A percentile compares a stretch with the other conserved stretches of the same genome.
Evolutionary conservation across 2,888 invertebrate species (phyloP).

Genomic region (Nudaria mundana): DNA sequence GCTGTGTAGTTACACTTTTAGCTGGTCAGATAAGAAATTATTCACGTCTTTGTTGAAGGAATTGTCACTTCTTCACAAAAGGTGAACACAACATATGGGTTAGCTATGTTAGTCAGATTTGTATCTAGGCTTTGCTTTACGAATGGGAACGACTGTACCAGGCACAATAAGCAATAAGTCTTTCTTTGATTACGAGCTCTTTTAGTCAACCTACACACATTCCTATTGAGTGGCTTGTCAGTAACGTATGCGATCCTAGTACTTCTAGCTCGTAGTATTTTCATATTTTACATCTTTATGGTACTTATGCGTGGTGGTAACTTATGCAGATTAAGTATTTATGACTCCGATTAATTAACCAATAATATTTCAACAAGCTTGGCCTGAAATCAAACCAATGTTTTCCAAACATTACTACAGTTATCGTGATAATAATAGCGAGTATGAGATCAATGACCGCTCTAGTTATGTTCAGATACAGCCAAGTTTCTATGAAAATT

Average conservation of each 20-base stretch:
- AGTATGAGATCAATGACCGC: conserved; percentile 61
- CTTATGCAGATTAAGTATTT: conserved; percentile 2
- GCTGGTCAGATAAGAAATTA: too few relatives aligned
- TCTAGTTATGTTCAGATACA: conserved; percentile 63
- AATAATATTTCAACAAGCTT: conserved; percentile 40
- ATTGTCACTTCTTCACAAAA: too few relatives aligned
- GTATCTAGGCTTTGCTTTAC: too few relatives aligned
- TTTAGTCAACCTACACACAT: too few relatives aligned
- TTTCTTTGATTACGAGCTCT: too few relatives aligned
- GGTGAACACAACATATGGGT: too few relatives aligned
- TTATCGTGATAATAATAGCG: conserved; percentile 67
- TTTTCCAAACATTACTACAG: conserved; percentile 58
- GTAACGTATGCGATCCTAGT: conserved; percentile 12
- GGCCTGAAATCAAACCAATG: conserved; percentile 50
- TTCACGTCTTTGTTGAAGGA: too few relatives aligned
- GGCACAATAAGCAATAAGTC: too few relatives aligned
- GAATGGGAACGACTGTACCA: too few relatives aligned
- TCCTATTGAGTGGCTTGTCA: too few relatives aligned
- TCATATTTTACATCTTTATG: not conserved
- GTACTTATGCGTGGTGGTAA: not conserved
- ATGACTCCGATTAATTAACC: conserved; percentile 29
- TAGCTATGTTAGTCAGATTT: too few relatives aligned
- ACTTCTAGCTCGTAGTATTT: not conserved
- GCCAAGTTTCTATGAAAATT: conserved; percentile 50
- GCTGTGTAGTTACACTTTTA: too few relatives aligned